phyloP scores from a whole-genome alignment of 2,113 vertebrate genomes.

The Semnornis frantzii region DNA sequence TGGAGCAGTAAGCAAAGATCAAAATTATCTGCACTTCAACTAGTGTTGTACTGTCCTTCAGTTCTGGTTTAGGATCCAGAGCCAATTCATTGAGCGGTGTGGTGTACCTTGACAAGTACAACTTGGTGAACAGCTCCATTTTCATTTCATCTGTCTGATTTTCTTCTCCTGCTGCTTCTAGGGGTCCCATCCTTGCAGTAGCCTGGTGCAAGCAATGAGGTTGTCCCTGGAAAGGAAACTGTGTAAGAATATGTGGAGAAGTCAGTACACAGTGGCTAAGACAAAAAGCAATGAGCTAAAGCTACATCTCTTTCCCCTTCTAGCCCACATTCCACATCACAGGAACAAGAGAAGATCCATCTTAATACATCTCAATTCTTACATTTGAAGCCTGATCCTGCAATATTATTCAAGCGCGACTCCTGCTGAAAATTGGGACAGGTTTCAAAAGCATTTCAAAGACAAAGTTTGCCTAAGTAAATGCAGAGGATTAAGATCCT shows the following conservation, averaged over 20 bases:
- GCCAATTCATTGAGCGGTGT: slow-evolving; percentile 63
- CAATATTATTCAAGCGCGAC: slow-evolving; percentile 23
- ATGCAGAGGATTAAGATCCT: slow-evolving; percentile 44
- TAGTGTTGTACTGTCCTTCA: slow-evolving; percentile 89
- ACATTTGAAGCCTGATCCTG: slow-evolving; percentile 1
- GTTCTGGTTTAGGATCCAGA: slow-evolving; percentile 72
- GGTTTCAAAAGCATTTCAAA: slow-evolving; percentile 57
- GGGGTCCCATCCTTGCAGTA: slow-evolving; percentile 65
- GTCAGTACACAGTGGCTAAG: neutral
- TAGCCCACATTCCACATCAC: neutral
- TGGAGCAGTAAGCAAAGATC: slow-evolving; percentile 90
- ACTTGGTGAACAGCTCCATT: slow-evolving; percentile 57
- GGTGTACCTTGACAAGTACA: slow-evolving; percentile 48
- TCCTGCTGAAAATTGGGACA: slow-evolving; percentile 44
- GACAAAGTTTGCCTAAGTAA: slow-evolving; percentile 49
- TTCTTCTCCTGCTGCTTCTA: slow-evolving; percentile 68
- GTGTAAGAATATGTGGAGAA: neutral
- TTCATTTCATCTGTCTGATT: slow-evolving; percentile 77
- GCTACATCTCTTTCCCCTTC: neutral
- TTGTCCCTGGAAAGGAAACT: slow-evolving; percentile 8
- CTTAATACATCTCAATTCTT: slow-evolving; percentile 12
- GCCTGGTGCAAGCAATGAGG: neutral
- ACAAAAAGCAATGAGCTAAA: neutral
- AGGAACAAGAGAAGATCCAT: slow-evolving; percentile 3
- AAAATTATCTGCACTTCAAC: slow-evolving; percentile 87